Percentiles rank a stretch among this genome's conserved stretches.
Conservation (phyloP, 2,113 vertebrate species). For the Gnathochromis pfefferi region DNA sequence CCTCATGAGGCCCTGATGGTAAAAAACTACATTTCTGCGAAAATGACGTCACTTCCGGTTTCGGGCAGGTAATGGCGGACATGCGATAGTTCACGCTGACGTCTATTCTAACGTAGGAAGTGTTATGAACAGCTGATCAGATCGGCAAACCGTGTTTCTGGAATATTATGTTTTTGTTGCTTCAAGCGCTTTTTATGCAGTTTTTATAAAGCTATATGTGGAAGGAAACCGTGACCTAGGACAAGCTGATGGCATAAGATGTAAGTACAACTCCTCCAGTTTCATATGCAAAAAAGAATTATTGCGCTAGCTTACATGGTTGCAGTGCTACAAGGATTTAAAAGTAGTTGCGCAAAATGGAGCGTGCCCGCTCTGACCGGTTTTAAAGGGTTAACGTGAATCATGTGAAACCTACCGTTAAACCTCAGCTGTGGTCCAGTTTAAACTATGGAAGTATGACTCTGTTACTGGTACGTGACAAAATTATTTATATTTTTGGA, state of each 20-base stretch:
- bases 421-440: not conserved
- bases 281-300: not conserved
- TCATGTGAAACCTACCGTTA: not conserved
- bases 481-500: not conserved
- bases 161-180: not conserved
- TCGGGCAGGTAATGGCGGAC: not conserved
- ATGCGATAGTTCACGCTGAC: rapidly evolving
- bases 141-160: too few species aligned
- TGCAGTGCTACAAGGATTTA: too few species aligned
- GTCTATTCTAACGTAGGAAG: not conserved
- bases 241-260: not conserved
- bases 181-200: not conserved
- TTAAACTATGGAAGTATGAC: not conserved
- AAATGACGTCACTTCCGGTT: not conserved
- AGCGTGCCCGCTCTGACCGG: not conserved
- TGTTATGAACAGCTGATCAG: rapidly evolving
- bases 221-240: rapidly evolving
- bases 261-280: not conserved
- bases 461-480: not conserved
- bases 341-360: not conserved
- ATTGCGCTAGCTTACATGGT: not conserved
- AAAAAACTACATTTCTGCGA: too few species aligned
- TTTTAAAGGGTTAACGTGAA: not conserved
- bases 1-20: too few species aligned
- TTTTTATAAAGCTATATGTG: not conserved